Base-by-base conservation (phyloP, 2,797 vertebrate species). In the Anguilla megastoma region DNA sequence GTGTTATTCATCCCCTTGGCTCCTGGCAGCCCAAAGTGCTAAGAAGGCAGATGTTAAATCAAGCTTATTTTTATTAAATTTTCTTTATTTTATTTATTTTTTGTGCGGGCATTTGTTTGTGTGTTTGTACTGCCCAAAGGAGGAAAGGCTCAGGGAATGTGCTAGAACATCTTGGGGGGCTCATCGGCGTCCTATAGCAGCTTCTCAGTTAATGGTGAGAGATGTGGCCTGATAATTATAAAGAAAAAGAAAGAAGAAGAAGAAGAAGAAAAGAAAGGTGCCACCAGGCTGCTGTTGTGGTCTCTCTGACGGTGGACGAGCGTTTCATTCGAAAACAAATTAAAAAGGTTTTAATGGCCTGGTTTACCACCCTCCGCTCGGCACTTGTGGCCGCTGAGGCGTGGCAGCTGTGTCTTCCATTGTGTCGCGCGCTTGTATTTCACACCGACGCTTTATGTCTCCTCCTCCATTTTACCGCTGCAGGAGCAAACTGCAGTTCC, bases 1-100 rank as follows among this genome's bases (percentile, higher is more conserved):
- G 18, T n/a, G 41, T 82, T 48, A 48, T 48, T 50, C 79, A 48
- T n/a, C 45, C 79, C 6, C 79, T 82, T 24, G 41, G 41, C 18
- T 82, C 41, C 12, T 82, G 79, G 79, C 79, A 82, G 79, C 79
- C 79, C 79, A n/a, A 50, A 82, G 79, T 82, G 45, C 41, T 18
- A 50, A 18, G 79, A 82, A 82, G 79, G 41, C 79, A 50, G n/a
- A 82, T 50, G 41, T 82, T 48, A 82, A 82, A 50, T 82, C 79
- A 82, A 82, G 79, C 24, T 18, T 24, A 50, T 79, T 79, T 79
- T 79, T n/a, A n/a, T 66, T 66, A 66, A 66, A 66, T n/a, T n/a
- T 66, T 66, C 24, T n/a, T n/a, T 66, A n/a, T 66, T 66, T 66
- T 8, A 66, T 66, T 66, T 66, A 6, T n/a, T n/a, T 21, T 79